Evolutionary conservation across 2,113 vertebrate genomes (phyloP).

Genomic region (Paradisaea rubra): DNA sequence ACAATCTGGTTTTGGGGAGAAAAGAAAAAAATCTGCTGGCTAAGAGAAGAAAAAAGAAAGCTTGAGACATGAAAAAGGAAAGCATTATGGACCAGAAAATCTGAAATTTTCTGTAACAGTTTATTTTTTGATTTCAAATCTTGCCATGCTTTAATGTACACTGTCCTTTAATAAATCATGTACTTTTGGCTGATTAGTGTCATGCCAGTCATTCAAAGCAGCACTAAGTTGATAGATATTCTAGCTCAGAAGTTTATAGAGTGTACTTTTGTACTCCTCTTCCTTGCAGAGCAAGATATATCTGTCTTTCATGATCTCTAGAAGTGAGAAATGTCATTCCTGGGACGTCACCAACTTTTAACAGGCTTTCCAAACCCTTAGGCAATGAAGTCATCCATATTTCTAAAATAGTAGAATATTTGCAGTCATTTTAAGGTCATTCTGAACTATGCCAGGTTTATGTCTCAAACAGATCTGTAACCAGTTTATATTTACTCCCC

Average conservation of each 20-base stretch:
- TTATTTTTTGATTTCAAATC: neutral
- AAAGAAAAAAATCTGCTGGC: neutral
- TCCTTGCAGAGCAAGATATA: neutral
- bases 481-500: neutral
- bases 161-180: neutral
- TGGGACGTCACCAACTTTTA: neutral
- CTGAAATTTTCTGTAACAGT: neutral
- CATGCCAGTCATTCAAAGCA: neutral
- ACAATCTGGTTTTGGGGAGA: neutral
- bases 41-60: neutral
- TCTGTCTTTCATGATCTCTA: neutral
- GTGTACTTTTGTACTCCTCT: neutral
- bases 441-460: neutral
- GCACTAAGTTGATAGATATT: neutral
- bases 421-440: neutral
- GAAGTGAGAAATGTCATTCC: neutral
- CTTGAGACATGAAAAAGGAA: neutral
- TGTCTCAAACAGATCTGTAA: neutral
- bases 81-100: neutral
- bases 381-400: neutral
- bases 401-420: neutral
- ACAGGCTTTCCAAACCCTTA: neutral
- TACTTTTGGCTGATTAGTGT: neutral
- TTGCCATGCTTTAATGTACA: neutral
- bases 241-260: neutral